phyloP scores from a whole-genome alignment of 2,888 invertebrate species.

The Polia nebulosa region DNA sequence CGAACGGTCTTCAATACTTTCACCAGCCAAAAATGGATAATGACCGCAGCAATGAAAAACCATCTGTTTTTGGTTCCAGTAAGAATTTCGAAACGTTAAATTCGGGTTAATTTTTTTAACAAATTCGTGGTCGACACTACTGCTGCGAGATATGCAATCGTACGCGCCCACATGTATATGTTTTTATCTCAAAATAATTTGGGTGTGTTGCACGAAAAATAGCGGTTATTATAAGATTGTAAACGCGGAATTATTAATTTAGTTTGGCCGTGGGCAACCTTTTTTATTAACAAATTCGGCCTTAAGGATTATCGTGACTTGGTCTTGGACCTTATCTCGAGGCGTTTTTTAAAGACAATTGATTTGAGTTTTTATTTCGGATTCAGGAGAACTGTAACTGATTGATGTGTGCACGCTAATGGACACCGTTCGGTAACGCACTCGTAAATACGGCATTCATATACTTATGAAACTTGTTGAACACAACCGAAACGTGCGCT shows the following conservation, averaged over 20 bases:
- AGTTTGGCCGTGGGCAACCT: constrained; percentile 71
- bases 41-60: constrained; percentile 17
- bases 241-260: constrained; percentile 77
- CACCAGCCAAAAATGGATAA: constrained; percentile 41
- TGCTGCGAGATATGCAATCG: constrained; percentile 65
- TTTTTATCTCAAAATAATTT: constrained; percentile 72
- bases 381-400: constrained; percentile 55
- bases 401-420: constrained; percentile 63
- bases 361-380: constrained; percentile 61
- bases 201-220: constrained; percentile 70
- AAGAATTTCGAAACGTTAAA: constrained; percentile 35
- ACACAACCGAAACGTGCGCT: constrained; percentile 40
- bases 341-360: constrained; percentile 56
- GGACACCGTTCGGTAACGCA: constrained; percentile 25
- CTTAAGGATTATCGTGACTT: constrained; percentile 75
- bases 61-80: constrained; percentile 40
- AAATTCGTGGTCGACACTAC: constrained; percentile 32
- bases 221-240: constrained; percentile 72
- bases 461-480: constrained; percentile 27
- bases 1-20: constrained; percentile 40
- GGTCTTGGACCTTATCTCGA: constrained; percentile 70
- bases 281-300: constrained; percentile 66
- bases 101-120: constrained; percentile 19
- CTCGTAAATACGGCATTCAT: constrained; percentile 34
- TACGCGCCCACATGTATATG: constrained; percentile 68